Evolutionary conservation across 2,888 invertebrate genomes (phyloP), one percentile per base, ranked within the genome.

Genomic region (Cecidostiba fungosa): DNA sequence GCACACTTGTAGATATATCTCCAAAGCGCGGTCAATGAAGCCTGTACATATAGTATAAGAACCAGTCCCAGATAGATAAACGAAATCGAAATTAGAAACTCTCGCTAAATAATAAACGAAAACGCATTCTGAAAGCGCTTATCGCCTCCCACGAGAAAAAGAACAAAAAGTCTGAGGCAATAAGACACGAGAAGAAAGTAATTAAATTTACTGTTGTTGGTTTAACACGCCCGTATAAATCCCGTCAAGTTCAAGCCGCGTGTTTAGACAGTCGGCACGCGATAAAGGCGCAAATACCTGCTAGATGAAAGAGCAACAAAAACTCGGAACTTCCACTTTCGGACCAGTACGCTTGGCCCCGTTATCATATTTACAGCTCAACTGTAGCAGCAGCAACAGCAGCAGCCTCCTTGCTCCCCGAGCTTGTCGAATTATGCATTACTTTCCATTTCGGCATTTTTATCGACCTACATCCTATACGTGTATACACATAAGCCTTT

Each of bases 361-460:
- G 73, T 83, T 77, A 78, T 73, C 73, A 47, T 43, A 72, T 70
- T 59, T 43, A 36, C 77, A 29, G 23, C 77, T 77, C 8, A 6
- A 6, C 10, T 39, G 39, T n/a, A n/a, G n/a, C n/a, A n/a, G n/a
- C n/a, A n/a, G 14, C 50, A 70, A n/a, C 12, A 29, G 59, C 32
- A 32, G n/a, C 74, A 78, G 23, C n/a, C 62, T 73, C 43, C 39
- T 43, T 59, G 19, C 26, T 62, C 36, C 14, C 32, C 26, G 54
- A 39, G 74, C 77, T 77, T 81, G 81, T 85, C 81, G 62, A 81
- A 81, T 81, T 77, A 70, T 81, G 81, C 72, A 72, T 77, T 77
- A 81, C 85, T 85, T 85, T 85, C 85, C 81, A 81, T 85, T 85
- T 85, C 70, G 59, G 16, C 29, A 50, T 77, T 77, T 84, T 84